Evolutionary conservation across 1,140 invertebrate species (phyloP).

Genomic region (Charaxes varanes): DNA sequence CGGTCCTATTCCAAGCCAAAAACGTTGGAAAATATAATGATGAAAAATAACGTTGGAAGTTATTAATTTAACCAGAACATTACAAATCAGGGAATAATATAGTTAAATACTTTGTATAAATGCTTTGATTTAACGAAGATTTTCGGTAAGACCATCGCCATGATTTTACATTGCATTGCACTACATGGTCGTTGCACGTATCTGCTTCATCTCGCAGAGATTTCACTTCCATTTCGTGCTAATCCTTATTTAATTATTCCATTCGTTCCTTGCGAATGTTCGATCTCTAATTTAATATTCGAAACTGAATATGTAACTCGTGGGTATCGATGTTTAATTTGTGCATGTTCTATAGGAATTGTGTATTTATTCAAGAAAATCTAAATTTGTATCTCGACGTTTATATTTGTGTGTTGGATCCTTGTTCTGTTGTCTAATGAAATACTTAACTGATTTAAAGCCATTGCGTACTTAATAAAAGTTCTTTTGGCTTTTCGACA

Average conservation of each 20-base stretch:
- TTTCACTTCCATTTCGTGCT: constrained; percentile 1
- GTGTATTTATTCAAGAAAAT: neutral
- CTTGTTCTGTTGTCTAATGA: constrained; percentile 1
- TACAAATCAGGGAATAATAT: too few relatives aligned
- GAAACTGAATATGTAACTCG: neutral
- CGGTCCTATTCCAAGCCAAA: too few relatives aligned
- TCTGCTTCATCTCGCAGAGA: constrained; percentile 1
- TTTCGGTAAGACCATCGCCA: neutral
- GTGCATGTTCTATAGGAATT: constrained; percentile 1
- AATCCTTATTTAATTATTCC: constrained; percentile 9
- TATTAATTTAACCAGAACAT: too few relatives aligned
- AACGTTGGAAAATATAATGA: too few relatives aligned
- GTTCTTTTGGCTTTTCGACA: too few relatives aligned
- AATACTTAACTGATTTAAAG: too few relatives aligned
- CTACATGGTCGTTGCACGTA: constrained; percentile 2
- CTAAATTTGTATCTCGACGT: constrained; percentile 4
- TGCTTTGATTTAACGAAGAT: neutral
- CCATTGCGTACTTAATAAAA: too few relatives aligned
- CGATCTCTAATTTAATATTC: constrained; percentile 3
- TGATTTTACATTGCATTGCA: neutral
- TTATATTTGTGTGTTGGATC: constrained; percentile 2
- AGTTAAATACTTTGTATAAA: too few relatives aligned
- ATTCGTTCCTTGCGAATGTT: constrained; percentile 4
- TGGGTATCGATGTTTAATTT: neutral
- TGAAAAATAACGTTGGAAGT: too few relatives aligned